Conservation (phyloP, 2,888 invertebrate genomes). For the Synanthedon myopaeformis region DNA sequence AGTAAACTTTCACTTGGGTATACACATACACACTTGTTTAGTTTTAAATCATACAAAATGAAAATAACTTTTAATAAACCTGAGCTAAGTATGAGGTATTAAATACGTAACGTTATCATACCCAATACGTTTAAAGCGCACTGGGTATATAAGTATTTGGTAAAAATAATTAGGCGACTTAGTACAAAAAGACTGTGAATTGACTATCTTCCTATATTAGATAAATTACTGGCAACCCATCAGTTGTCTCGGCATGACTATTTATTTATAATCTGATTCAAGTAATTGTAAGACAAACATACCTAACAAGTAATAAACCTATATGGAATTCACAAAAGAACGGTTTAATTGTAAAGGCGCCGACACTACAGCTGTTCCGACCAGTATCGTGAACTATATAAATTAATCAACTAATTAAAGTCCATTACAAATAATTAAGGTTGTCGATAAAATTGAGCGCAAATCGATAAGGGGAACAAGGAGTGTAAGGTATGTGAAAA, state of each 20-base stretch:
- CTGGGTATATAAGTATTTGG: too few species aligned
- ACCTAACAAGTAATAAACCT: neutral
- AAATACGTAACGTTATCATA: too few species aligned
- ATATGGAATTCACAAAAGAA: constrained; percentile 26
- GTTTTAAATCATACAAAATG: too few species aligned
- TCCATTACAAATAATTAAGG: constrained; percentile 49
- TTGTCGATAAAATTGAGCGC: constrained; percentile 34
- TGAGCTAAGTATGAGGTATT: too few species aligned
- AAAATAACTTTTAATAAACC: too few species aligned
- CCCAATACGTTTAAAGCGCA: too few species aligned
- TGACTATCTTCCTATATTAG: too few species aligned
- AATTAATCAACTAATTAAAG: constrained; percentile 63
- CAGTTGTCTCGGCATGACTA: neutral
- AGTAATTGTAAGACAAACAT: neutral
- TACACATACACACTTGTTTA: too few species aligned
- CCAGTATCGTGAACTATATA: constrained; percentile 39
- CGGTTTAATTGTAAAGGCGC: constrained; percentile 40
- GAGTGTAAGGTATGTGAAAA: constrained; percentile 12
- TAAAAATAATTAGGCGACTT: too few species aligned
- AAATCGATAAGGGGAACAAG: constrained; percentile 34
- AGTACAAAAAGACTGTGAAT: too few species aligned
- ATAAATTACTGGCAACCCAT: neutral
- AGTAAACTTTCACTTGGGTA: too few species aligned
- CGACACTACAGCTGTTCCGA: constrained; percentile 20
- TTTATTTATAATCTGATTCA: neutral